Percentiles rank a stretch among this genome's conserved stretches.
These are phyloP conservation scores for Virgularia gustaviana DNA, from an alignment of 92 coral and sea anemone species.

Conservation along the genomic window DNA sequence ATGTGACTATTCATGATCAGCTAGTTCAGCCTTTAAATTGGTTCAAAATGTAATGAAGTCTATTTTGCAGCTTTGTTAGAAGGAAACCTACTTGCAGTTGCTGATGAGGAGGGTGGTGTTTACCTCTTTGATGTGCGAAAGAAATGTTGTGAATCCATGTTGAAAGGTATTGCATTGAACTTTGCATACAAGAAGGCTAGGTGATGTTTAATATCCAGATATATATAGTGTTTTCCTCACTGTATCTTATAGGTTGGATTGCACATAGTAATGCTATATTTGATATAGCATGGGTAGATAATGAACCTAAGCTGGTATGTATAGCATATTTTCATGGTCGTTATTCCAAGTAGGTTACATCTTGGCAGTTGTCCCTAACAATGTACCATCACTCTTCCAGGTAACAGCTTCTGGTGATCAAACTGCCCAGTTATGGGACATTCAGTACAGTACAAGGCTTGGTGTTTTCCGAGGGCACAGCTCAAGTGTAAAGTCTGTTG, in stretches of 20 bases:
- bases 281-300: constrained; percentile 92
- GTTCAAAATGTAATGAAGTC: too few relatives aligned
- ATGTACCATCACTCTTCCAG: constrained; percentile 29
- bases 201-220: background rate
- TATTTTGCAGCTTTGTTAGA: constrained; percentile 57
- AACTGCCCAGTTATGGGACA: constrained; percentile 84
- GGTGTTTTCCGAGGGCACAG: constrained; percentile 89
- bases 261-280: constrained; percentile 97
- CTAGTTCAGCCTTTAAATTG: background rate
- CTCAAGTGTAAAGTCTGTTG: constrained; percentile 89
- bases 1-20: background rate
- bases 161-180: constrained; percentile 61
- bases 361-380: background rate
- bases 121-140: constrained; percentile 69
- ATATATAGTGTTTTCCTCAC: background rate
- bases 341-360: background rate
- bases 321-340: background rate
- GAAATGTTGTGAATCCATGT: constrained; percentile 54
- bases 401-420: constrained; percentile 97
- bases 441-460: constrained; percentile 52
- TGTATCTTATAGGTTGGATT: constrained; percentile 67
- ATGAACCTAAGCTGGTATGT: constrained; percentile 81
- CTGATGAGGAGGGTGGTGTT: constrained; percentile 96
- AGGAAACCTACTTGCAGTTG: constrained; percentile 81
- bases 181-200: background rate